Conservation (phyloP, 2,113 vertebrate genomes). For the Lagopus leucura region DNA sequence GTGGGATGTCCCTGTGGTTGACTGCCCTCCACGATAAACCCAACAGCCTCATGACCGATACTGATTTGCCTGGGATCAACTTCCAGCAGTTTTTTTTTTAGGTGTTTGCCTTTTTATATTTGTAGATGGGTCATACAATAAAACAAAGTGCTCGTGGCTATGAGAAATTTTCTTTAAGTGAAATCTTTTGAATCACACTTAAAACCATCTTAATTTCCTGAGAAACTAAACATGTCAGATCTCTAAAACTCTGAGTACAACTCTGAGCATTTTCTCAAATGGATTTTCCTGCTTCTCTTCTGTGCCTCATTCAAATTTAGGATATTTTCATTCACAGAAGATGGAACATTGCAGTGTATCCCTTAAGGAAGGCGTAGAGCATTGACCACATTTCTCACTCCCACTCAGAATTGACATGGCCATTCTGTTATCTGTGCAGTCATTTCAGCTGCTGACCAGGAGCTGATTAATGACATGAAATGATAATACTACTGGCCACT, state of each 20-base stretch:
- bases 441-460: not conserved
- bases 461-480: not conserved
- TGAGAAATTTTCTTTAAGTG: not conserved
- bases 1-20: not conserved
- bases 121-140: accelerated
- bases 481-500: not conserved
- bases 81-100: not conserved
- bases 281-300: not conserved
- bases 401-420: not conserved
- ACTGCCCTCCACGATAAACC: not conserved
- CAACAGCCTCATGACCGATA: not conserved
- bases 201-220: not conserved
- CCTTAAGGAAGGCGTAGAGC: not conserved
- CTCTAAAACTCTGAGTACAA: not conserved
- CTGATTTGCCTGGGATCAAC: not conserved
- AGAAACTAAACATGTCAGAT: not conserved
- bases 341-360: not conserved
- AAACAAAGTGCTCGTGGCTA: not conserved
- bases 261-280: not conserved
- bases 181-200: not conserved
- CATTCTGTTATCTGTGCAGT: not conserved
- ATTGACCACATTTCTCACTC: not conserved
- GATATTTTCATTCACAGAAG: not conserved
- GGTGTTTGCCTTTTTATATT: not conserved
- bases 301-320: not conserved